Percentiles rank a stretch among this genome's conserved stretches.
Evolutionary conservation across 2,888 invertebrate genomes (phyloP).

Genomic region (Brachyptera risi): DNA sequence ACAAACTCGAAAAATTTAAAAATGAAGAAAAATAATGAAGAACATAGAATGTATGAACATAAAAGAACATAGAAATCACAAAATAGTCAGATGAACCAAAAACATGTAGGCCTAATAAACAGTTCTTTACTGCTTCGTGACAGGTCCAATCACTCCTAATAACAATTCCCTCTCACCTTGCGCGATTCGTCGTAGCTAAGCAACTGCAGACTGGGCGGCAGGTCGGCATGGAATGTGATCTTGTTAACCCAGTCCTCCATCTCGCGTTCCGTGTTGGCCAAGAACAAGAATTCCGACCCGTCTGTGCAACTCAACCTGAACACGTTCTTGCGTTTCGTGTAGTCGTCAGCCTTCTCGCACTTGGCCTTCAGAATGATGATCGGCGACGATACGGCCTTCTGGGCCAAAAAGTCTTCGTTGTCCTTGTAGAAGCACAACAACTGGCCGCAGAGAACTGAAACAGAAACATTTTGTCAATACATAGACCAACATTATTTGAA

Average conservation of each 20-base stretch:
- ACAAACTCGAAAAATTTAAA: too few species aligned
- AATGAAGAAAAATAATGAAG: too few species aligned
- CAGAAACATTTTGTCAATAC: too few species aligned
- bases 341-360: conserved; percentile 86
- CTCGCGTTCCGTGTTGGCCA: conserved; percentile 65
- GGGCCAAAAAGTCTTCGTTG: conserved; percentile 81
- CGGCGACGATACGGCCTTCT: conserved; percentile 84
- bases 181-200: conserved; percentile 72
- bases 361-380: conserved; percentile 71
- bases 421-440: conserved; percentile 97
- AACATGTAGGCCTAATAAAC: too few species aligned
- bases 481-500: too few species aligned
- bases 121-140: too few species aligned
- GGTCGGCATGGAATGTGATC: conserved; percentile 86
- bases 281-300: conserved; percentile 90
- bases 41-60: too few species aligned
- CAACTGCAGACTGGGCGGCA: conserved; percentile 85
- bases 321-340: conserved; percentile 92
- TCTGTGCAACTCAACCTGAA: conserved; percentile 83
- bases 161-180: conserved; percentile 51
- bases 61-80: too few species aligned
- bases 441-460: conserved; percentile 92
- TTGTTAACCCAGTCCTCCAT: conserved; percentile 90
- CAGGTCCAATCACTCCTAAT: too few species aligned
- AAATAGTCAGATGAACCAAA: too few species aligned